A percentile compares a stretch with the other conserved stretches of the same genome.
phyloP scores from a whole-genome alignment of 2,888 invertebrate genomes.

The Allophyes oxyacanthae region DNA sequence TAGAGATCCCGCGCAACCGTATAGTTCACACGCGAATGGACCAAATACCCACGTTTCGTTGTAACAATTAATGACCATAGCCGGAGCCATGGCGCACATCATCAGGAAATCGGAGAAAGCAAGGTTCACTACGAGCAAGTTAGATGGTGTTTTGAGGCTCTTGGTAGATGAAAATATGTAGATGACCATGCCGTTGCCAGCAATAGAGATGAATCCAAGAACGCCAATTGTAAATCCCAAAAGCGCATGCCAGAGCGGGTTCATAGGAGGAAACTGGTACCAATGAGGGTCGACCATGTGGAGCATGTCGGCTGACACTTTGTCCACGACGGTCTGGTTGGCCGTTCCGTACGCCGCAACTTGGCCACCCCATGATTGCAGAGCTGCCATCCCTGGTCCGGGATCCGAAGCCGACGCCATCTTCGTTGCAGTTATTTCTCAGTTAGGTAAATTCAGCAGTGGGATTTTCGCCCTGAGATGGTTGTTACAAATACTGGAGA shows the following conservation, averaged over 20 bases:
- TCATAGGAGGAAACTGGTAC: conserved; percentile 97
- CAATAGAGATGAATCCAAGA: conserved; percentile 92
- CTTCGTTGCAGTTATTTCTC: conserved; percentile 56
- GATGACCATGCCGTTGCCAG: conserved; percentile 93
- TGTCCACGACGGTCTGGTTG: conserved; percentile 95
- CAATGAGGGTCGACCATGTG: conserved; percentile 94
- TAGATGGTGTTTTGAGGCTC: conserved; percentile 95
- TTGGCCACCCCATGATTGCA: conserved; percentile 85
- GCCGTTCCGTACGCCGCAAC: conserved; percentile 82
- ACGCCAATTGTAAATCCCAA: conserved; percentile 94
- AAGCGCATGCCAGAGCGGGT: conserved; percentile 95
- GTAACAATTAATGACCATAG: conserved; percentile 95
- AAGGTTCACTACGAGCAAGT: conserved; percentile 96
- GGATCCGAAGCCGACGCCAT: conserved; percentile 80
- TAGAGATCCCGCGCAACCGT: conserved; percentile 95
- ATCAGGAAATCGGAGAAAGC: conserved; percentile 97
- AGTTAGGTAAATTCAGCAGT: conserved; percentile 63
- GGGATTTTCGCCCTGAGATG: conserved; percentile 74
- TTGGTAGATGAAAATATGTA: conserved; percentile 93
- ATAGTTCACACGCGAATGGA: conserved; percentile 95
- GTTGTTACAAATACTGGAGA: conserved; percentile 87
- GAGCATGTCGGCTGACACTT: conserved; percentile 93
- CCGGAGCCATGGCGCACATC: conserved; percentile 95
- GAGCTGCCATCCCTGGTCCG: conserved; percentile 81
- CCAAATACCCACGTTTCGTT: conserved; percentile 93